phyloP scores from a whole-genome alignment of 2,113 vertebrate genomes.

The Zosterops hypoxanthus region DNA sequence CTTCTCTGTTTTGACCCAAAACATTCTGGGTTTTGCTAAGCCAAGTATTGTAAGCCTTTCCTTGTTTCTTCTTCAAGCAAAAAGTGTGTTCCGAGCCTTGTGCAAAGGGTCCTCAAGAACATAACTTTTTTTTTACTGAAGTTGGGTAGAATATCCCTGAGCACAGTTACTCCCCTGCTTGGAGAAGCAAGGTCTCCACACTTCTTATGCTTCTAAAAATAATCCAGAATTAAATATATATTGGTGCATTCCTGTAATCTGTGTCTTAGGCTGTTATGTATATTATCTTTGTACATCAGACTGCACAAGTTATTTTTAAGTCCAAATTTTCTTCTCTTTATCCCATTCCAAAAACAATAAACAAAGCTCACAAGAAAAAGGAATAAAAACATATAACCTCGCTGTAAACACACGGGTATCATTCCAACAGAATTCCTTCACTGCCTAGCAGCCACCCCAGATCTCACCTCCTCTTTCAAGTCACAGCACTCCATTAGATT shows the following conservation, averaged over 20 bases:
- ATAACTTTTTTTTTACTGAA: background rate
- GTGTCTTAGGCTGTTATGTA: background rate
- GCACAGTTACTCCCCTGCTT: background rate
- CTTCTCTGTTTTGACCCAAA: background rate
- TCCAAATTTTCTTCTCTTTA: constrained; percentile 37
- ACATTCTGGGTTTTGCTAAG: background rate
- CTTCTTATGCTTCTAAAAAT: background rate
- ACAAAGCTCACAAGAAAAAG: background rate
- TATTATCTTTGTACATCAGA: constrained; percentile 53
- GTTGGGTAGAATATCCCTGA: background rate
- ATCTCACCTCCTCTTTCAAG: background rate
- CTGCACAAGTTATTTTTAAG: background rate
- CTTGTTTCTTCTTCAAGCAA: background rate
- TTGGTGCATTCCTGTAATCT: background rate
- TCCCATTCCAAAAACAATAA: constrained; percentile 56
- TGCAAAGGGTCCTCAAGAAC: background rate
- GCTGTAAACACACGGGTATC: constrained; percentile 18
- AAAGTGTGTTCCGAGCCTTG: background rate
- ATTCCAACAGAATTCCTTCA: background rate
- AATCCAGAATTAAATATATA: background rate
- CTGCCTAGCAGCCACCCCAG: background rate
- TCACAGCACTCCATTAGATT: background rate
- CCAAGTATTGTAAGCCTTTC: background rate
- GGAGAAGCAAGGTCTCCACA: background rate
- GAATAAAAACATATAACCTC: constrained; percentile 20